Evolutionary conservation across 2,888 invertebrate species (phyloP), one percentile per base, ranked within the genome.

Genomic region (Muschampia plurimacula): DNA sequence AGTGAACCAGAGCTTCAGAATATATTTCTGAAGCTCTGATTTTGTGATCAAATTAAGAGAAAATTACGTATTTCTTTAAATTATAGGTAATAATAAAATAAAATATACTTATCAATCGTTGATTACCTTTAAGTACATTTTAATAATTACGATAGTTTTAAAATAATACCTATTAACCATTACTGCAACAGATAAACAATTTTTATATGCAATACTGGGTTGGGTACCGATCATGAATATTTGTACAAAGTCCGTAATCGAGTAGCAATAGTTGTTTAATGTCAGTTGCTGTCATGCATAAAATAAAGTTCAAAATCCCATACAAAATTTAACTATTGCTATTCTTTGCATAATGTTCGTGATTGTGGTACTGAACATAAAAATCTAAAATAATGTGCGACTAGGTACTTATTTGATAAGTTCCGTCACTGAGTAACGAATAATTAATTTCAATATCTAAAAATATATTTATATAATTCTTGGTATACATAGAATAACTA

Each of bases 401-500:
- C 3, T 39, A 39, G 49, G 13, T 49, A 49, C 46, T 66, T 66
- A 39, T 39, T 13, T 41, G 12, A 62, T 59, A 49, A 39, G 62
- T 62, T 15, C 7, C 52, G 52, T 39, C 39, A 69, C 69, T 62
- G 44, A 52, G 69, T 69, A 62, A 69, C 69, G 62, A 15, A 0
- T 63, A 49, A n/a, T 55, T 52, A 55, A 28, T 55, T 64, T 69
- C 28, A 55, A 64, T 44, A 69, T 69, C 63, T 64, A 69, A 69
- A 69, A 69, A 64, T 69, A 69, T 64, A 63, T 22, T 55, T 41
- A 41, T 69, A 55, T 55, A 63, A 46, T 64, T 49, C 65, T 32
- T 63, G 55, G 28, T 41, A 44, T 69, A 66, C 66, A 66, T 64
- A 69, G 63, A 69, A 60, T 67, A 63, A 69, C 52, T 69, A 63